phyloP scores from a whole-genome alignment of 2,888 invertebrate species.

The Neoitamus cyanurus region DNA sequence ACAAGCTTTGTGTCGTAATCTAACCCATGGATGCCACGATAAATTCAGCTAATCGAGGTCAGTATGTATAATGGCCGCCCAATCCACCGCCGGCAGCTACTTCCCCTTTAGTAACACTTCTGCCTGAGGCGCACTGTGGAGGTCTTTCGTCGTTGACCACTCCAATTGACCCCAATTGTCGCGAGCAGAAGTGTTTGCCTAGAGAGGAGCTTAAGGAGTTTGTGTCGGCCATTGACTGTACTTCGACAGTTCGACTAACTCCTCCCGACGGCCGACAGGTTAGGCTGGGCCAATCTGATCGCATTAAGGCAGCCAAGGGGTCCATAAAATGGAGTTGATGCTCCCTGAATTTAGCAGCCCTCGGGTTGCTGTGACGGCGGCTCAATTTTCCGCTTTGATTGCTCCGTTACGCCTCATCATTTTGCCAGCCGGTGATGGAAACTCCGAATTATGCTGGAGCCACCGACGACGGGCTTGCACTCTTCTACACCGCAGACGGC shows the following conservation, averaged over 20 bases:
- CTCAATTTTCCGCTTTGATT: constrained; percentile 33
- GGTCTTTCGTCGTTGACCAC: background rate
- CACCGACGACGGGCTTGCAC: background rate
- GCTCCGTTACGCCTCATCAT: constrained; percentile 8
- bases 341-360: background rate
- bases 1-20: background rate
- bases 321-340: constrained; percentile 3
- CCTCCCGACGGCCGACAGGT: background rate
- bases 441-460: constrained; percentile 17
- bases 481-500: background rate
- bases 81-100: background rate
- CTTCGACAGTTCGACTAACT: background rate
- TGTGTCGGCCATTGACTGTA: constrained; percentile 2
- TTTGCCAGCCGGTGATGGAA: constrained; percentile 10
- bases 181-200: background rate
- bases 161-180: constrained; percentile 30
- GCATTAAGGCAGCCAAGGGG: background rate
- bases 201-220: background rate
- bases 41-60: constrained; percentile 27
- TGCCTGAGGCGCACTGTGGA: background rate
- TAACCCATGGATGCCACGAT: constrained; percentile 1
- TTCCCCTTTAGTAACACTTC: background rate
- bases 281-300: background rate
- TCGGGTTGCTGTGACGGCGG: background rate
- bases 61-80: background rate